Evolutionary conservation across 2,888 invertebrate genomes (phyloP), one percentile per base, ranked within the genome.

Genomic region (Cheiracanthium punctorium): DNA sequence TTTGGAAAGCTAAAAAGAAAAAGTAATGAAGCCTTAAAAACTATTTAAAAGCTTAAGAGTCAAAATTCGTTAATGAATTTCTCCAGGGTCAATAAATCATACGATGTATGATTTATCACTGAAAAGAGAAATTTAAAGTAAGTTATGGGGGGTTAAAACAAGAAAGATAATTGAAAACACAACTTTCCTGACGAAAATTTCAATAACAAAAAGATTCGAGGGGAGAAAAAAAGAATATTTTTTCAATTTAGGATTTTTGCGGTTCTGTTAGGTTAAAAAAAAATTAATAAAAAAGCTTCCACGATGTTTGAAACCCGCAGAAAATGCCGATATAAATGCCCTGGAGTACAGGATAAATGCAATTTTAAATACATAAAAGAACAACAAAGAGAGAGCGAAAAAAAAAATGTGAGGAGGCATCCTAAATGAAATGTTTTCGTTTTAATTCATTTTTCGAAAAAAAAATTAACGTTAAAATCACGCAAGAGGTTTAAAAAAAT

Each of bases 341-440:
- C 52, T 37, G 41, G 30, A 67, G 41, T 32, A 20, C n/a, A 48
- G 73, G 52, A 73, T 79, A 73, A 79, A 84, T 72, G 84, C 52
- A 48, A 67, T 84, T 84, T 84, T 67, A 84, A 82, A 82, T 70
- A 75, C 82, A 82, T 82, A 70, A 82, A 82, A n/a, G 69, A 82
- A 82, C 75, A 72, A 82, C 37, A 70, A n/a, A n/a, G n/a, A n/a
- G n/a, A n/a, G n/a, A n/a, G n/a, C n/a, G n/a, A n/a, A n/a, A n/a
- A n/a, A n/a, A n/a, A n/a, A 37, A 52, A 29, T 33, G 69, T 69
- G 70, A 33, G 58, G 10, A 48, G 14, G 43, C 28, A 70, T 43
- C 84, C 58, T 84, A 84, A 84, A 84, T 77, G 79, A 84, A 84
- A 79, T 77, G 84, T 72, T 77, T n/a, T 84, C 84, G 69, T 77